phyloP scores from a whole-genome alignment of 2,113 vertebrate species.

The Clarias batrachus region DNA sequence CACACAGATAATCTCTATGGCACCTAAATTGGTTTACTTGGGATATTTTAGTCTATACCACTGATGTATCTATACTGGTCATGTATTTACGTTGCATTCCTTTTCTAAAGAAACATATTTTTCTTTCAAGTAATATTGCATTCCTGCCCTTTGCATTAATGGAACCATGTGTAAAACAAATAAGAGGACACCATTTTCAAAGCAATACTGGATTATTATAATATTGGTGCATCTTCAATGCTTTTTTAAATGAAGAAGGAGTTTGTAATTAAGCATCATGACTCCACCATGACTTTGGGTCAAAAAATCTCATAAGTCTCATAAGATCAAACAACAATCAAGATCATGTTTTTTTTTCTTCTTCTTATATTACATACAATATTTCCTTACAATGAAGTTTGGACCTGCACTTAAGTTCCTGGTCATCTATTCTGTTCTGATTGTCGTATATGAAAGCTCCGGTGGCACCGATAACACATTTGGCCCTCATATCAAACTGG shows the following conservation, averaged over 20 bases:
- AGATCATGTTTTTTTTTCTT: constrained; percentile 9
- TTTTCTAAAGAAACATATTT: neutral
- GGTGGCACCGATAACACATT: constrained; percentile 98
- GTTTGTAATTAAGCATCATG: neutral
- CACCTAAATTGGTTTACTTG: neutral
- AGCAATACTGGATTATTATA: neutral
- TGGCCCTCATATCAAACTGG: constrained; percentile 97
- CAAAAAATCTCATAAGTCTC: neutral
- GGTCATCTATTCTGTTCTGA: constrained; percentile 89
- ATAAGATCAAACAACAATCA: neutral
- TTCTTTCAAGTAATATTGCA: neutral
- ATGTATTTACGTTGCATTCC: neutral
- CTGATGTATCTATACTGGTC: neutral
- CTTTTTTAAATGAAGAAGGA: neutral
- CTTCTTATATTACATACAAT: constrained; percentile 69
- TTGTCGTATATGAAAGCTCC: constrained; percentile 92
- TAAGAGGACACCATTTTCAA: neutral
- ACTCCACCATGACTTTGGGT: neutral
- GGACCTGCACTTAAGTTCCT: constrained; percentile 82
- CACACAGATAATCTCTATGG: no score
- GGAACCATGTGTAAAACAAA: neutral
- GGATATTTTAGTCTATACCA: neutral
- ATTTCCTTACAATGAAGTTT: constrained; percentile 86
- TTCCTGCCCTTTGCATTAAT: neutral
- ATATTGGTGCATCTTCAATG: neutral